phyloP scores from a whole-genome alignment of 2,888 invertebrate genomes.

The Epistrophella euchroma region DNA sequence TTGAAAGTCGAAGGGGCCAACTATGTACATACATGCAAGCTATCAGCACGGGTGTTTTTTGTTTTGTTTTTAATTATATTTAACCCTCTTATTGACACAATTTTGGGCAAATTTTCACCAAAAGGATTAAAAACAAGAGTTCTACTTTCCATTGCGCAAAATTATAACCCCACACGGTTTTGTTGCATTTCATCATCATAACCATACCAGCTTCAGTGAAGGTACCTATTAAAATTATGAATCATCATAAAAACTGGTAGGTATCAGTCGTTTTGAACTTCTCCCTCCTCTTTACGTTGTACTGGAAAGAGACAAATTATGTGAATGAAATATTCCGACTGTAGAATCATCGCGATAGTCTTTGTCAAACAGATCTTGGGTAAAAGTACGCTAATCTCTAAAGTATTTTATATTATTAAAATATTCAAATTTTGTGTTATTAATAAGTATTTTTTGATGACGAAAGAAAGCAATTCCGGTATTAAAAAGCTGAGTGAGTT shows the following conservation, averaged over 20 bases:
- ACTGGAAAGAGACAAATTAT: not conserved
- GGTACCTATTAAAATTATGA: conserved; percentile 70
- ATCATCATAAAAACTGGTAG: conserved; percentile 72
- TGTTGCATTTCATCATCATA: conserved; percentile 70
- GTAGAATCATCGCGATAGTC: conserved; percentile 58
- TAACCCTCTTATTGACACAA: conserved; percentile 31
- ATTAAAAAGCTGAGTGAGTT: conserved; percentile 54
- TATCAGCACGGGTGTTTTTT: not conserved
- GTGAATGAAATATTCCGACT: conserved; percentile 57
- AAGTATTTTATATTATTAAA: conserved; percentile 72
- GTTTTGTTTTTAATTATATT: not conserved
- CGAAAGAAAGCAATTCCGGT: conserved; percentile 71
- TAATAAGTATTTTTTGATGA: conserved; percentile 75
- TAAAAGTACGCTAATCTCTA: conserved; percentile 68
- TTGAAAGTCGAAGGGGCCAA: too few species aligned
- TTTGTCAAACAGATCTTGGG: conserved; percentile 68
- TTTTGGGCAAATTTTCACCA: conserved; percentile 82
- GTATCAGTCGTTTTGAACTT: conserved; percentile 56
- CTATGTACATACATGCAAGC: not conserved
- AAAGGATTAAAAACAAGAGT: conserved; percentile 81
- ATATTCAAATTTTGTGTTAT: conserved; percentile 72
- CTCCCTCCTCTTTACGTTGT: not conserved
- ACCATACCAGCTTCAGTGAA: conserved; percentile 48
- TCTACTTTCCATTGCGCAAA: conserved; percentile 21
- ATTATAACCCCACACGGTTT: conserved; percentile 58